These are phyloP conservation scores for Leptodactylus fallax DNA, from an alignment of 2,797 vertebrate genomes.

Conservation along the genomic window DNA sequence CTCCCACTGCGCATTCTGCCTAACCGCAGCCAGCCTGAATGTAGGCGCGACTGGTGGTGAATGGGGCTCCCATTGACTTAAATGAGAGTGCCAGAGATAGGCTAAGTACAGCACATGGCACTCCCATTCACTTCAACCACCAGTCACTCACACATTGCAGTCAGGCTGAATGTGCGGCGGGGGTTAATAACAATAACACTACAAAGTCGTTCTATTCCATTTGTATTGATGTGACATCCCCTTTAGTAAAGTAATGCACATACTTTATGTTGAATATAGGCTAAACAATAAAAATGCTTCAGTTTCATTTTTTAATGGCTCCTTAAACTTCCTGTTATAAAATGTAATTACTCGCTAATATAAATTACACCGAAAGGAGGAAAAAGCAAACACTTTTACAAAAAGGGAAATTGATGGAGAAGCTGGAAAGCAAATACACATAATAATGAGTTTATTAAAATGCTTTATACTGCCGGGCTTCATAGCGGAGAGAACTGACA, in stretches of 20 bases:
- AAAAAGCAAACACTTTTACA: conserved; percentile 28
- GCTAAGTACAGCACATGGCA: too few relatives aligned
- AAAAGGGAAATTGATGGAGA: conserved; percentile 5
- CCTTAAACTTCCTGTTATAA: background rate
- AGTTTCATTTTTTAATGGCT: background rate
- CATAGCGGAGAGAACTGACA: background rate
- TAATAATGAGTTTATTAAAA: conserved; percentile 20
- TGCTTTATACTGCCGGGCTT: background rate
- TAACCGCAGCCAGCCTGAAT: too few relatives aligned
- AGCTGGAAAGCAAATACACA: background rate
- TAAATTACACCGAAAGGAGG: background rate
- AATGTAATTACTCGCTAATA: conserved; percentile 19
- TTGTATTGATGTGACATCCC: too few relatives aligned
- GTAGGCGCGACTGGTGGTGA: too few relatives aligned
- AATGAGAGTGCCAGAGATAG: too few relatives aligned
- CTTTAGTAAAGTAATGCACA: background rate
- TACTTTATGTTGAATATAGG: background rate
- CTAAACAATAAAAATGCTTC: conserved; percentile 2
- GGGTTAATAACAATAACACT: too few relatives aligned
- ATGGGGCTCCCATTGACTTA: too few relatives aligned
- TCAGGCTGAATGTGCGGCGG: too few relatives aligned
- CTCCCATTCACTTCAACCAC: too few relatives aligned
- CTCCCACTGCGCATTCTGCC: too few relatives aligned
- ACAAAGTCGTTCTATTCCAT: too few relatives aligned
- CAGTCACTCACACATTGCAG: too few relatives aligned